Conservation (phyloP, 2,797 vertebrate genomes). For the Pangasius larnaudii region DNA sequence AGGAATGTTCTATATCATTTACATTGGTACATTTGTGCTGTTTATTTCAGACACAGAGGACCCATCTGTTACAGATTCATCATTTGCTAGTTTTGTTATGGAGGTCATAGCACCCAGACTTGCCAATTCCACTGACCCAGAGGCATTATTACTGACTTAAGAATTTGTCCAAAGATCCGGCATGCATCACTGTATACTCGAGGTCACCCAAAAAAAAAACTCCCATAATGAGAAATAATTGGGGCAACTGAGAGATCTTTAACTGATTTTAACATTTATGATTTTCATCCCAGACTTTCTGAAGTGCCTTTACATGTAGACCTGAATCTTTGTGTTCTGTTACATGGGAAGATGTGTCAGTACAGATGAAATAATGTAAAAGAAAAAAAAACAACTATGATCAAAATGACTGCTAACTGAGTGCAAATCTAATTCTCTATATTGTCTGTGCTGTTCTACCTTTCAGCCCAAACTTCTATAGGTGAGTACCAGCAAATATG, state of each 20-base stretch:
- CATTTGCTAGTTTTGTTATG: neutral
- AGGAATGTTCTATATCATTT: neutral
- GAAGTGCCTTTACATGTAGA: constrained; percentile 53
- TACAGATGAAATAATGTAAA: neutral
- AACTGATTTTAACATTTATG: neutral
- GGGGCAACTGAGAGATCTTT: neutral
- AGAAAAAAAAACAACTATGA: neutral
- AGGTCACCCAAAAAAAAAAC: neutral
- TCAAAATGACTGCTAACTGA: neutral
- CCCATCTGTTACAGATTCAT: constrained; percentile 9
- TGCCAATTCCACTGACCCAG: neutral
- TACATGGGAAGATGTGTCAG: neutral
- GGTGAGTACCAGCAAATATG: neutral
- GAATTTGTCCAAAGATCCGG: neutral
- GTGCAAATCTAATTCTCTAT: neutral
- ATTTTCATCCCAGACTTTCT: constrained; percentile 14
- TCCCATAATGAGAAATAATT: neutral
- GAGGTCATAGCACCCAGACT: neutral
- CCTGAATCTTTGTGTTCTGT: constrained; percentile 24
- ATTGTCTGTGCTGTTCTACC: neutral
- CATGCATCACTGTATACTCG: neutral
- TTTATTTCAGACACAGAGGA: neutral
- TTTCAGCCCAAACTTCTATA: neutral
- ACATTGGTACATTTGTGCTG: neutral
- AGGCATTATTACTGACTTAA: neutral